These are phyloP conservation scores for Rhagoletis zephyria DNA, from an alignment of 1,140 invertebrate genomes.

Conservation along the genomic window DNA sequence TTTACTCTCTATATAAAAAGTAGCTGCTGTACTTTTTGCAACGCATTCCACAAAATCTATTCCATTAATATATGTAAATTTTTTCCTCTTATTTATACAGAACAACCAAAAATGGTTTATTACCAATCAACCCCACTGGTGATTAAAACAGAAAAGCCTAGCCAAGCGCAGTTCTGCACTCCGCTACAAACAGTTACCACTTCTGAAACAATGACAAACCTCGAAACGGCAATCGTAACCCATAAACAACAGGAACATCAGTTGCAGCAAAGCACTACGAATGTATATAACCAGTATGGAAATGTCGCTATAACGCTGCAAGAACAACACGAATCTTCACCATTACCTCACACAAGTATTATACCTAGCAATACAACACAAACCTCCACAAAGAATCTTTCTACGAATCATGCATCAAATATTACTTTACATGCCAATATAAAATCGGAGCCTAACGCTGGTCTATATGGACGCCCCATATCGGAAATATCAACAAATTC, in stretches of 20 bases:
- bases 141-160: slow-evolving; percentile 71
- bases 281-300: background rate
- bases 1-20: too few species aligned
- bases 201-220: slow-evolving; percentile 33
- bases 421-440: slow-evolving; percentile 25
- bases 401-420: background rate
- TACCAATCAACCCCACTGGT: slow-evolving; percentile 70
- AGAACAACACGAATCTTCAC: slow-evolving; percentile 2
- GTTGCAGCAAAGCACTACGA: slow-evolving; percentile 30
- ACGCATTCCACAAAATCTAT: background rate
- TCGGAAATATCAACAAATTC: slow-evolving; percentile 33
- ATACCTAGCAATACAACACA: background rate
- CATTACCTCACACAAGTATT: slow-evolving; percentile 49
- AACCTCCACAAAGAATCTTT: background rate
- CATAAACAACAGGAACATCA: slow-evolving; percentile 24
- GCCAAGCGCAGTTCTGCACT: slow-evolving; percentile 66
- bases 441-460: slow-evolving; percentile 14
- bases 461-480: slow-evolving; percentile 20
- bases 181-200: slow-evolving; percentile 57
- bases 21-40: too few species aligned
- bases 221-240: slow-evolving; percentile 28
- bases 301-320: slow-evolving; percentile 12
- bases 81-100: slow-evolving; percentile 60
- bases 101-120: slow-evolving; percentile 71
- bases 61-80: background rate